Evolutionary conservation across 2,888 invertebrate genomes (phyloP), one percentile per base, ranked within the genome.

Genomic region (Brachylomia viminalis): DNA sequence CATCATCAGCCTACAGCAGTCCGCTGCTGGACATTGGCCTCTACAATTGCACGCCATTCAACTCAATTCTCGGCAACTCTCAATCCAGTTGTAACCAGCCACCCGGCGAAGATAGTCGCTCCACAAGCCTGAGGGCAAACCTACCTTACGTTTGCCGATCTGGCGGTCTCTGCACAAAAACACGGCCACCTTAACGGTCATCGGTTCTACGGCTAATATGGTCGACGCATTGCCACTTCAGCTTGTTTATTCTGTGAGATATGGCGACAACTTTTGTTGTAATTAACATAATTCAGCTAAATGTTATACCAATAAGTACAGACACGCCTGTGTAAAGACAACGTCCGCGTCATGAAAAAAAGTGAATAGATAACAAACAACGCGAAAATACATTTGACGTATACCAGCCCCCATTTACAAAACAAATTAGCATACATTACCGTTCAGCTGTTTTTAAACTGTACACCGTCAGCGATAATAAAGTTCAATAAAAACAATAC

Each of bases 301-400:
- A 78, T 52, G 56, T 65, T 42, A 68, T 66, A 15, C 23, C 13
- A 71, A 71, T 62, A n/a, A n/a, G n/a, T n/a, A 67, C 27, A 13
- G 30, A 61, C 20, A 62, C n/a, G 17, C 38, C 30, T 70, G 56
- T 49, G 52, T 38, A 84, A 80, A 80, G 30, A n/a, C 56, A 33
- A 73, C 38, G 65, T n/a, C n/a, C n/a, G n/a, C n/a, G n/a, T 69
- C 59, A 70, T 74, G 74, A 52, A 83, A 79, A 82, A 74, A 62
- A 65, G n/a, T n/a, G 15, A 13, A 49, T 13, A 56, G 54, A 72
- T 54, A 49, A 61, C 58, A 49, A 42, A 47, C 59, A 33, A 42
- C 15, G 33, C 23, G n/a, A 62, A 80, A 77, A 65, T 13, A 69
- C 65, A 62, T 62, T 47, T 74, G 56, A 62, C 52, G 61, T 70